Evolutionary conservation across 1,140 invertebrate genomes (phyloP).

Genomic region (Choristoneura fumiferana): DNA sequence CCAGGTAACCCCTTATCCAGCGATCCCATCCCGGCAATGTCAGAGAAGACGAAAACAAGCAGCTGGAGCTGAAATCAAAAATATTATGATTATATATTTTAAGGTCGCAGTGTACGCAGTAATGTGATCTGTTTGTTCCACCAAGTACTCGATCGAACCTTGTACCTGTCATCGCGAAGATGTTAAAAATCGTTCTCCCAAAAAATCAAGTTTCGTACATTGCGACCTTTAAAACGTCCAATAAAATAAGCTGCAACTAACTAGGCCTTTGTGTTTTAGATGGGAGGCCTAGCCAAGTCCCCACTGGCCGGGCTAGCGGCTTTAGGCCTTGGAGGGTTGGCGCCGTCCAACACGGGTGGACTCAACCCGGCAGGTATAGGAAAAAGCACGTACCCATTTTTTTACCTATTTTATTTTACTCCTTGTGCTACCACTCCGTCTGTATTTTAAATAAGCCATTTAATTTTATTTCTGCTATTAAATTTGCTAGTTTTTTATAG

Average conservation of each 20-base stretch:
- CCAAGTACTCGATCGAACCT: no score
- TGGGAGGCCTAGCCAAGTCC: conserved; percentile 90
- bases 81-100: conserved; percentile 1
- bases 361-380: conserved; percentile 91
- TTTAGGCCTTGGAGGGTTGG: conserved; percentile 89
- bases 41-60: conserved; percentile 75
- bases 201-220: no score
- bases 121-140: no score
- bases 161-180: no score
- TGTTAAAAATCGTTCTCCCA: no score
- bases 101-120: no score
- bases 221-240: no score
- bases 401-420: conserved; percentile 6
- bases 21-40: conserved; percentile 79
- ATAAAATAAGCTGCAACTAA: neutral
- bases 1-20: conserved; percentile 72
- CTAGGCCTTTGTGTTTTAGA: conserved; percentile 79
- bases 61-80: conserved; percentile 59
- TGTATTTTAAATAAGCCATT: no score
- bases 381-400: conserved; percentile 16
- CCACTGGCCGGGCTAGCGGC: conserved; percentile 92
- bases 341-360: conserved; percentile 88
- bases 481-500: no score
- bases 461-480: no score
- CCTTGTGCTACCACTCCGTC: neutral